phyloP scores from a whole-genome alignment of 2,113 vertebrate species.

The Onychorhynchus coronatus region DNA sequence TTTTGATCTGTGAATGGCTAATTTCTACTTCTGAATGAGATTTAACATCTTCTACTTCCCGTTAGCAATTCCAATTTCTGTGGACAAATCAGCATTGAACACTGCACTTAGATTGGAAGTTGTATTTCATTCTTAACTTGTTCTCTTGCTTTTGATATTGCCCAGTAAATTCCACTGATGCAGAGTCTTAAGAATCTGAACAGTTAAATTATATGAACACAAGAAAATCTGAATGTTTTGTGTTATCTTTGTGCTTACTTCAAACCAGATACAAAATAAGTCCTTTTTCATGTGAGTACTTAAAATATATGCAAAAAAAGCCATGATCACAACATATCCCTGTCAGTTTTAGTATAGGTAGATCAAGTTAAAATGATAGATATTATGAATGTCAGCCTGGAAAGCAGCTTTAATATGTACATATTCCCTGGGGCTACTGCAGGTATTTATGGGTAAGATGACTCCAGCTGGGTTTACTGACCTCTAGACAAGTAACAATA shows the following conservation, averaged over 20 bases:
- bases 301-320: neutral
- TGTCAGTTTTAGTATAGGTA: neutral
- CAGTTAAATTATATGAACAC: neutral
- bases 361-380: neutral
- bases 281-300: neutral
- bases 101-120: neutral
- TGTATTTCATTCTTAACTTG: neutral
- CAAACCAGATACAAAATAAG: neutral
- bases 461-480: neutral
- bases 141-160: neutral
- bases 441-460: neutral
- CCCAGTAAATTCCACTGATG: neutral
- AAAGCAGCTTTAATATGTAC: neutral
- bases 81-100: neutral
- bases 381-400: neutral
- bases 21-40: conserved; percentile 25
- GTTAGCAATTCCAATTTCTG: neutral
- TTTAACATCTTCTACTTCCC: neutral
- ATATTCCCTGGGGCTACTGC: neutral
- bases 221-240: neutral
- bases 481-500: neutral
- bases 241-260: neutral
- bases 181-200: neutral
- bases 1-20: neutral
- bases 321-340: neutral